A percentile compares a stretch with the other conserved stretches of the same genome.
Evolutionary conservation across 2,797 vertebrate genomes (phyloP).

Genomic region (Rhynchonycteris naso): DNA sequence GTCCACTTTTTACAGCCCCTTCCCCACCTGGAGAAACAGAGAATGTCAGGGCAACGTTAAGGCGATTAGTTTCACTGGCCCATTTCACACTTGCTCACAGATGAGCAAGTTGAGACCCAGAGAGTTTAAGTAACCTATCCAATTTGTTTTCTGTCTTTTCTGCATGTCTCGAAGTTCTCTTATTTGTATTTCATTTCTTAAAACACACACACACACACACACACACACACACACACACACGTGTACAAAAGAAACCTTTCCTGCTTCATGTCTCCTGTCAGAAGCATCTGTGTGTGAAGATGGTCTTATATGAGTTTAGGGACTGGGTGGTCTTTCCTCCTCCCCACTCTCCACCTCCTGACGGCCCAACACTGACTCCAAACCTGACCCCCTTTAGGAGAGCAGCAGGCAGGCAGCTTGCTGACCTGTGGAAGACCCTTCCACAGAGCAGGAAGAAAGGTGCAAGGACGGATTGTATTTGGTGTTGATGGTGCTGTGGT

Average conservation of each 20-base stretch:
- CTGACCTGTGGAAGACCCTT: neutral
- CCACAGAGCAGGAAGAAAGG: constrained; percentile 33
- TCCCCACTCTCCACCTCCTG: too few relatives aligned
- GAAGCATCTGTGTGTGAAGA: neutral
- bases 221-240: neutral
- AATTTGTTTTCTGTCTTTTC: neutral
- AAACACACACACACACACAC: neutral
- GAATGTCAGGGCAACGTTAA: too few relatives aligned
- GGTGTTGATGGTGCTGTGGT: neutral
- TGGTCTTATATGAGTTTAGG: neutral
- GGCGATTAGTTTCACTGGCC: neutral
- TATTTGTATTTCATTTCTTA: neutral
- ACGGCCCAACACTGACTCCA: neutral
- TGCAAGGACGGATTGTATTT: neutral
- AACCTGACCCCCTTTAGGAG: neutral
- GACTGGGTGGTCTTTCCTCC: neutral
- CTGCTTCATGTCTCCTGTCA: neutral
- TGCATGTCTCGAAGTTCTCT: neutral
- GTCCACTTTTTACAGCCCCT: neutral
- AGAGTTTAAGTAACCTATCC: neutral
- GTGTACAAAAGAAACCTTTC: neutral
- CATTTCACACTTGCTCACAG: constrained; percentile 10
- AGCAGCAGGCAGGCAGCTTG: neutral
- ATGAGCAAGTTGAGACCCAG: neutral
- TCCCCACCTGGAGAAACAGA: neutral